Evolutionary conservation across 2,797 vertebrate species (phyloP).

Genomic region (Toxotes lorentzi): DNA sequence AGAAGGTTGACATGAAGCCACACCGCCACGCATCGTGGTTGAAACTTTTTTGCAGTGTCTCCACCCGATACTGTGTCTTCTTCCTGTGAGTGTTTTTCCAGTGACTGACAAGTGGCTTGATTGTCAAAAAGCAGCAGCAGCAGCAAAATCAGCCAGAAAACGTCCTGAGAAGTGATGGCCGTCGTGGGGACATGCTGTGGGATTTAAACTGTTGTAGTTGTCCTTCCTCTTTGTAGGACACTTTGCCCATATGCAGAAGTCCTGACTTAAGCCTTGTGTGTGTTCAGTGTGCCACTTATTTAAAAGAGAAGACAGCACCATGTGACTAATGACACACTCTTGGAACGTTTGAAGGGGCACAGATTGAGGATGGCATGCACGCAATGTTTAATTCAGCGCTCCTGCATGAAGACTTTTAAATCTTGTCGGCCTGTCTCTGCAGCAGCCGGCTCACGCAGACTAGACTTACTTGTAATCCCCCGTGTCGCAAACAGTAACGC

Average conservation of each 20-base stretch:
- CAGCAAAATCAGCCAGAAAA: conserved; percentile 30
- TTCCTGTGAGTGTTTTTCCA: conserved; percentile 27
- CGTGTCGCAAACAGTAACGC: conserved; percentile 56
- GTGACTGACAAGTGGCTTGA: conserved; percentile 63
- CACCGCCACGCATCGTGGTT: conserved; percentile 33
- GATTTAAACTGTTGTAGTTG: conserved; percentile 58
- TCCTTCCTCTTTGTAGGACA: conserved; percentile 50
- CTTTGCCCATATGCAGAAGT: conserved; percentile 59
- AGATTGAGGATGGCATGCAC: conserved; percentile 74
- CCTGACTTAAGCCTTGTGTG: conserved; percentile 50
- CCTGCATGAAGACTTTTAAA: conserved; percentile 67
- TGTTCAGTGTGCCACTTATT: conserved; percentile 44
- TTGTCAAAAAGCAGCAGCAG: conserved; percentile 38
- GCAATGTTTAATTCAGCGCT: conserved; percentile 78
- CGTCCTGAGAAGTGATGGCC: conserved; percentile 6
- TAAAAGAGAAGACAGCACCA: conserved; percentile 46
- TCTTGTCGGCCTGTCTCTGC: conserved; percentile 58
- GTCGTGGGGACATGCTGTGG: conserved; percentile 33
- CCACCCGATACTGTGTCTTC: conserved; percentile 32
- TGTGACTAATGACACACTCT: conserved; percentile 76
- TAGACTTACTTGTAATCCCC: conserved; percentile 59
- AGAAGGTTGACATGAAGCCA: conserved; percentile 47
- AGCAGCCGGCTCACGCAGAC: conserved; percentile 64
- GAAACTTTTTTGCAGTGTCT: conserved; percentile 48
- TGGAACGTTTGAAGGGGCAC: conserved; percentile 71